Percentiles rank a stretch among this genome's conserved stretches.
Evolutionary conservation across 2,113 vertebrate genomes (phyloP).

Genomic region (Atherinomorus stipes): DNA sequence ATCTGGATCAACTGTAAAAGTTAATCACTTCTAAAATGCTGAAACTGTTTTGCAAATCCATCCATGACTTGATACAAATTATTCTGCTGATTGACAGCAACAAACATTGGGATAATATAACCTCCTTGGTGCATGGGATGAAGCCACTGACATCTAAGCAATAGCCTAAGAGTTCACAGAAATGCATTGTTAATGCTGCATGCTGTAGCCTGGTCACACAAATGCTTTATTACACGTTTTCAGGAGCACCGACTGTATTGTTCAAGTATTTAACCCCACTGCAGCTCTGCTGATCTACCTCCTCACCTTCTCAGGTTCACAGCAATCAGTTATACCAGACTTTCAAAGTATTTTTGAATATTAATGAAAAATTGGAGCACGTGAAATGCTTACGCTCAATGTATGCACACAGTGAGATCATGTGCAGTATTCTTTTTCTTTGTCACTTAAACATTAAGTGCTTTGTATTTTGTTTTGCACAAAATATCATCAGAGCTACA

Average conservation of each 20-base stretch:
- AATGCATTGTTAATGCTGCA: slow-evolving; percentile 19
- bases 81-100: not conserved
- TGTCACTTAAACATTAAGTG: not conserved
- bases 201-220: not conserved
- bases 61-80: not conserved
- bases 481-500: slow-evolving; percentile 6
- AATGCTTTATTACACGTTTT: not conserved
- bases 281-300: slow-evolving; percentile 53
- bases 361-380: not conserved
- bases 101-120: not conserved
- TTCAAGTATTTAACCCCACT: slow-evolving; percentile 8
- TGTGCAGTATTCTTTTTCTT: not conserved
- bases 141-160: not conserved
- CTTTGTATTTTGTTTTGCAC: not conserved
- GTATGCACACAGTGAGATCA: not conserved
- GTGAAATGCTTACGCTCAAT: not conserved
- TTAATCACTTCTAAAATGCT: not conserved
- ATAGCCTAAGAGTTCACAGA: not conserved
- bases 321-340: not conserved
- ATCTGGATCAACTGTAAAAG: too few species aligned
- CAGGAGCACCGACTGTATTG: slow-evolving; percentile 26
- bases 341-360: not conserved
- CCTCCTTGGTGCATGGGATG: not conserved
- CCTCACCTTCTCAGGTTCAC: slow-evolving; percentile 35
- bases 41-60: not conserved